phyloP scores from a whole-genome alignment of 2,113 vertebrate species.

The Chloropsis hardwickii region DNA sequence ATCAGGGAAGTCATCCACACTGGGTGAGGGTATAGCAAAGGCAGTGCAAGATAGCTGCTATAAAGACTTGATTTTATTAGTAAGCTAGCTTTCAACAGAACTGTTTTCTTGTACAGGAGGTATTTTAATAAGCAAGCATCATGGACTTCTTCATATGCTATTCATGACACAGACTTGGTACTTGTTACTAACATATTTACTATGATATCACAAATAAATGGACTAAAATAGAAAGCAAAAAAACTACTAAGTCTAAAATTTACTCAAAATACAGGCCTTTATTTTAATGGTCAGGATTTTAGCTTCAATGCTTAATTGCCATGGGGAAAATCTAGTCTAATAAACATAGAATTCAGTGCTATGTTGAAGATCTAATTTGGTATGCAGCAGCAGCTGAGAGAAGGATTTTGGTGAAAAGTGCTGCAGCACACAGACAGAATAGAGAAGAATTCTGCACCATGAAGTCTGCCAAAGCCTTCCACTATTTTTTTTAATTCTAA shows the following conservation, averaged over 20 bases:
- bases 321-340: not conserved
- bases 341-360: not conserved
- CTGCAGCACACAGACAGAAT: not conserved
- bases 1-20: not conserved
- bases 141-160: not conserved
- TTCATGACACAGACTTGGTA: not conserved
- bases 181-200: not conserved
- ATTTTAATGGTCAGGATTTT: not conserved
- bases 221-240: not conserved
- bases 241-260: not conserved
- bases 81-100: not conserved
- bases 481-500: not conserved
- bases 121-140: not conserved
- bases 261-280: not conserved
- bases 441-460: not conserved
- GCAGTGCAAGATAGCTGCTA: not conserved
- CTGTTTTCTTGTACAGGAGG: not conserved
- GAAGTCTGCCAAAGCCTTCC: not conserved
- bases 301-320: not conserved
- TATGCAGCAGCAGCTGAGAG: not conserved
- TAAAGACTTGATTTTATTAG: not conserved
- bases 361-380: not conserved
- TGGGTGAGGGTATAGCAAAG: not conserved
- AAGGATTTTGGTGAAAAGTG: not conserved
- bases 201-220: not conserved